phyloP scores from a whole-genome alignment of 2,888 invertebrate genomes.

The Polydesmus complanatus region DNA sequence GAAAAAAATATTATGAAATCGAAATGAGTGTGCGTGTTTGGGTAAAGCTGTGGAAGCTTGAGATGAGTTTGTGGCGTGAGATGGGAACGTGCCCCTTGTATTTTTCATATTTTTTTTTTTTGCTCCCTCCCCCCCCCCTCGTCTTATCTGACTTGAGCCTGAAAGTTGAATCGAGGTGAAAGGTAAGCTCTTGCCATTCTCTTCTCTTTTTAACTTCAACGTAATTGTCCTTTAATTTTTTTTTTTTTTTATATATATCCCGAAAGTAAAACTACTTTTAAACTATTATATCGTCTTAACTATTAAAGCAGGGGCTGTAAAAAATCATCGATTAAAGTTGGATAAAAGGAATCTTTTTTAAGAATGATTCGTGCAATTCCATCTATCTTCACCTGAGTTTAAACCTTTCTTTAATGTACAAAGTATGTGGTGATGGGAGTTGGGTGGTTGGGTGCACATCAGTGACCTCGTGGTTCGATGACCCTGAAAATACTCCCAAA shows the following conservation, averaged over 20 bases:
- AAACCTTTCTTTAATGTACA: neutral
- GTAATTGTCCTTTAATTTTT: neutral
- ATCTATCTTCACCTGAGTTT: neutral
- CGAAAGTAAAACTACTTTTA: no score
- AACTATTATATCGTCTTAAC: no score
- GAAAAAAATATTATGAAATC: no score
- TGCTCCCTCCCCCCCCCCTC: no score
- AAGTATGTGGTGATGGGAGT: neutral
- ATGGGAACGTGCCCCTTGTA: neutral
- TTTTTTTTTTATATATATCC: no score
- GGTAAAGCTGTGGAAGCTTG: no score
- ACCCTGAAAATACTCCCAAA: neutral
- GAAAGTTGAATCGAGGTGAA: neutral
- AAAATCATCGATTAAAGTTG: neutral
- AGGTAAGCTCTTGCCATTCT: neutral
- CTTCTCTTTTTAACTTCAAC: neutral
- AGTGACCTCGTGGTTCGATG: conserved; percentile 11
- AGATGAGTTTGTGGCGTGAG: neutral
- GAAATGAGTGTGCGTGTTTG: no score
- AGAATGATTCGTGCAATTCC: neutral
- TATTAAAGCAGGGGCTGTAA: no score
- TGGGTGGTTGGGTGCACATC: conserved; percentile 2
- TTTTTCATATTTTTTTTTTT: neutral
- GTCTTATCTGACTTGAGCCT: no score
- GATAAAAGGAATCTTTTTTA: neutral